These are phyloP conservation scores for Cervus canadensis DNA, from an alignment of 2,113 vertebrate species.

Conservation along the genomic window DNA sequence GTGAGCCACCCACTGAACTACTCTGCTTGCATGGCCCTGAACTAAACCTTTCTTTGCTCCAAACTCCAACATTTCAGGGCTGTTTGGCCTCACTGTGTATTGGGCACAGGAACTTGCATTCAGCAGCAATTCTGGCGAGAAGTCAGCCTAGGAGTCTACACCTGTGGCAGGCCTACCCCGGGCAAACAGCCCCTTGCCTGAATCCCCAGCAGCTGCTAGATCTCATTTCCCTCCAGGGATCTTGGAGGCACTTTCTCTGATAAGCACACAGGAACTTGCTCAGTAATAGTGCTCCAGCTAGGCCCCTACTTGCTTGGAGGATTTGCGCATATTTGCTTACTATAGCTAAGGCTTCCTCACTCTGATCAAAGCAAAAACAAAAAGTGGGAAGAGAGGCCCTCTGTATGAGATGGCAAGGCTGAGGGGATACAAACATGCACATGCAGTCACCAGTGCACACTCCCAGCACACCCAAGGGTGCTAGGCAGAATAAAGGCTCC, in stretches of 20 bases:
- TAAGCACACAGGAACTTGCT: background rate
- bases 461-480: background rate
- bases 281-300: background rate
- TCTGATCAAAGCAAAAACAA: constrained; percentile 22
- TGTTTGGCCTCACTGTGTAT: background rate
- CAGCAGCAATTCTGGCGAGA: background rate
- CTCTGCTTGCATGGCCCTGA: background rate
- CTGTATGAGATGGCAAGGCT: background rate
- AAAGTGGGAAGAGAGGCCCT: background rate
- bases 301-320: background rate
- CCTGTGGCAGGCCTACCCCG: background rate
- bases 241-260: background rate
- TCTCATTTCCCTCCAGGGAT: background rate
- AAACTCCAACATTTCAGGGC: background rate
- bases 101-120: background rate
- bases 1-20: background rate
- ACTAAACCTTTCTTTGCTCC: background rate
- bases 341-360: background rate
- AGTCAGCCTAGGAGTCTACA: background rate
- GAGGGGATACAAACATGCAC: background rate
- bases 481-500: background rate
- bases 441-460: background rate
- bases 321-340: constrained; percentile 48
- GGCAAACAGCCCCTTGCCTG: background rate
- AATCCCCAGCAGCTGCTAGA: background rate